phyloP scores from a whole-genome alignment of 2,113 vertebrate genomes.

The Bothrops jararaca region DNA sequence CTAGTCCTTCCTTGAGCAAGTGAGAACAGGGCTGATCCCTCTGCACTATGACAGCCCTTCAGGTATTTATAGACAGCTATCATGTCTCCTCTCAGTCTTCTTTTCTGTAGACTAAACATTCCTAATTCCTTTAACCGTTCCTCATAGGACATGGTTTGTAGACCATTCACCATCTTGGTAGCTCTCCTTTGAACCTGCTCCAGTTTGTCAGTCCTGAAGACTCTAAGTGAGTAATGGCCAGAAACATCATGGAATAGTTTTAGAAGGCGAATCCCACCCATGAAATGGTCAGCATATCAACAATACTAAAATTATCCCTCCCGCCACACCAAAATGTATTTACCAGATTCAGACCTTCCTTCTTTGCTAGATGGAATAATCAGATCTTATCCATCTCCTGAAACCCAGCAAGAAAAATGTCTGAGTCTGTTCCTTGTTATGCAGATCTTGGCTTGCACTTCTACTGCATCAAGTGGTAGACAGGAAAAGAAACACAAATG shows the following conservation, averaged over 20 bases:
- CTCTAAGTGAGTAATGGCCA: not conserved
- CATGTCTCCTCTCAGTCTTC: too few species aligned
- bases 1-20: too few species aligned
- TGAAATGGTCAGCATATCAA: not conserved
- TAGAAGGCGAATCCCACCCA: not conserved
- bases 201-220: not conserved
- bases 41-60: too few species aligned
- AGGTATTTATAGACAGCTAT: too few species aligned
- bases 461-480: not conserved
- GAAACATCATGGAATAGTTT: not conserved
- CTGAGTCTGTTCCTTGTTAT: not conserved
- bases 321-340: not conserved
- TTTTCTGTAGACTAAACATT: too few species aligned
- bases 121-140: too few species aligned
- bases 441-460: not conserved
- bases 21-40: too few species aligned
- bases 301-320: not conserved
- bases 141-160: too few species aligned
- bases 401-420: not conserved
- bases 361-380: not conserved
- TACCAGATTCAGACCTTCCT: not conserved
- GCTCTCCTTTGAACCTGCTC: too few species aligned
- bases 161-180: too few species aligned
- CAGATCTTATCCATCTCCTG: not conserved
- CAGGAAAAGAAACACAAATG: not conserved